Base-by-base conservation (phyloP, 2,113 vertebrate genomes). In the Halcyon malimbica region DNA sequence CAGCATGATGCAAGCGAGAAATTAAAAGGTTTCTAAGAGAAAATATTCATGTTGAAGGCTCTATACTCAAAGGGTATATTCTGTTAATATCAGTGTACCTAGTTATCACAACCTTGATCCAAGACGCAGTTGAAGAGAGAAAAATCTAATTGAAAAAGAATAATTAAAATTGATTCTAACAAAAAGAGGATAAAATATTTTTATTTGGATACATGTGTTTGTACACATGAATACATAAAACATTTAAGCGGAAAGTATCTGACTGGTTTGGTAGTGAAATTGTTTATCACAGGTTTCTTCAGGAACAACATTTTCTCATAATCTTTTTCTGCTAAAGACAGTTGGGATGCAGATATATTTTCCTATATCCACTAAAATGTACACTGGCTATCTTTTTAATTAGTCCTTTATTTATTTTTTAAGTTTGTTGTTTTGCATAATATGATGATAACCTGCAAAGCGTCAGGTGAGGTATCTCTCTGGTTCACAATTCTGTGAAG, bases 11-110 rank as follows among this genome's bases (percentile, higher is more conserved):
- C 54, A 67, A 81, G 63, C 26, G 70, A 89, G 83, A 79, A 96
- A 71, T 91, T 91, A 90, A 51, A 88, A 90, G 53, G 39, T 91
- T 94, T 71, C 77, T 53, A 86, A 81, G 74, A 70, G 14, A 77
- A 94, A 78, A 69, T 53, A 44, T 28, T 88, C 3, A 0, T 95
- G 17, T 56, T 93, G 41, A 16, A 46, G 44, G 24, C 59, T 69
- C 13, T 86, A 1, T 92, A 44, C 46, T 44, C 77, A 89, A 23
- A 42, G 57, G 59, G 42, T 80, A 5, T 74, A 33, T 91, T 89
- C 65, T 76, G 18, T 69, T 91, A 71, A 26, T 83, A 54, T 71
- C 24, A 51, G 16, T 68, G 42, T 83, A 57, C 19, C 41, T 44
- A 64, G 7, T 94, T 83, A 75, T 67, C 56, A 37, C 64, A 70